A percentile compares a stretch with the other conserved stretches of the same genome.
Evolutionary conservation across 2,888 invertebrate species (phyloP).

Genomic region (Pogonocherus hispidulus): DNA sequence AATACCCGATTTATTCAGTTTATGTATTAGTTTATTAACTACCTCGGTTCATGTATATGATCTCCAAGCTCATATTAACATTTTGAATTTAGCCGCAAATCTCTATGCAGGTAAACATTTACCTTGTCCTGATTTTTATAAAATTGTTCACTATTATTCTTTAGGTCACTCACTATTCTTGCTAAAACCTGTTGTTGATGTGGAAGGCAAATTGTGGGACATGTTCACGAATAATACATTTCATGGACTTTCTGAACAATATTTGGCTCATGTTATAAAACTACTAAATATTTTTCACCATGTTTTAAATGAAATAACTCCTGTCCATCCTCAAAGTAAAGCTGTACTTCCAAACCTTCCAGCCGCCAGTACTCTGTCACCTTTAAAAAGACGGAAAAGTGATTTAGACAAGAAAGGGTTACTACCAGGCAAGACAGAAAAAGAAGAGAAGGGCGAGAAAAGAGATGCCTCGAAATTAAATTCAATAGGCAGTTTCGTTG

Average conservation of each 20-base stretch:
- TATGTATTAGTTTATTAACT: constrained; percentile 68
- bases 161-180: constrained; percentile 54
- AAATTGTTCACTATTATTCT: constrained; percentile 24
- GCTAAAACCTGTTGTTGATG: constrained; percentile 52
- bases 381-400: constrained; percentile 67
- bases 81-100: constrained; percentile 72
- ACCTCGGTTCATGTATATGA: constrained; percentile 72
- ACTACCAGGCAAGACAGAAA: constrained; percentile 51
- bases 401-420: constrained; percentile 63
- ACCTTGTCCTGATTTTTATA: background rate
- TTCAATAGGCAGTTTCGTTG: constrained; percentile 76
- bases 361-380: constrained; percentile 67
- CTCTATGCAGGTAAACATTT: constrained; percentile 70
- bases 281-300: constrained; percentile 83
- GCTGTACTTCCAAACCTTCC: constrained; percentile 73
- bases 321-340: constrained; percentile 70
- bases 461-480: constrained; percentile 56
- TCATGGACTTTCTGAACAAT: constrained; percentile 74
- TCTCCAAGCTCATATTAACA: constrained; percentile 68
- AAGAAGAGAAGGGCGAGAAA: constrained; percentile 63
- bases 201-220: constrained; percentile 61
- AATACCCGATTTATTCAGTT: constrained; percentile 61
- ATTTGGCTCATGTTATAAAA: constrained; percentile 78
- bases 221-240: constrained; percentile 68
- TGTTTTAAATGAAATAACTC: constrained; percentile 79